Conservation (phyloP, 1,140 invertebrate species). For the Armadillidium nasatum region DNA sequence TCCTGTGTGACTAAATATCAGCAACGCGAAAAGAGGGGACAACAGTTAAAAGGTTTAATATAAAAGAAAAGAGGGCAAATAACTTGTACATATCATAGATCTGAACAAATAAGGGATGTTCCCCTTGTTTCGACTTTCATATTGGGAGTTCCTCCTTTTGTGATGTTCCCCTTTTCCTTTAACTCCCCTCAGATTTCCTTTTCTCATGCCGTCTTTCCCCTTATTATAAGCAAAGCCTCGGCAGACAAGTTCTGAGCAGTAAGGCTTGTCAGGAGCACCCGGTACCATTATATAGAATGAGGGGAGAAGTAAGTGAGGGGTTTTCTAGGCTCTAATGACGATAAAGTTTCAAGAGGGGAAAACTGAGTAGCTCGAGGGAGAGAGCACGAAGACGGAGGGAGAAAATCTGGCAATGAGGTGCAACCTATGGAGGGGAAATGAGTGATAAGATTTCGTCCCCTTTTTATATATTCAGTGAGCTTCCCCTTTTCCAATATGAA, state of each 20-base stretch:
- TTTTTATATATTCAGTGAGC: not conserved
- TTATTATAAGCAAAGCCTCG: constrained; percentile 6
- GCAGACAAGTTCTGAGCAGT: constrained; percentile 6
- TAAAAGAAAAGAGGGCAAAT: not conserved
- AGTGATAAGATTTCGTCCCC: constrained; percentile 6
- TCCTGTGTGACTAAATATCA: too few relatives aligned
- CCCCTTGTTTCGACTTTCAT: not conserved
- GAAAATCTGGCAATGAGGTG: constrained; percentile 11
- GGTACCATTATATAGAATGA: constrained; percentile 6
- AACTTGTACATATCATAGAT: constrained; percentile 10
- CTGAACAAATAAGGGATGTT: constrained; percentile 1
- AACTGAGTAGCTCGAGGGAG: not conserved
- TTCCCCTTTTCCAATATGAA: constrained; percentile 1
- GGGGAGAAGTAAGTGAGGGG: constrained; percentile 6
- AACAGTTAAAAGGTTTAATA: too few relatives aligned
- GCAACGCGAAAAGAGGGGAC: too few relatives aligned
- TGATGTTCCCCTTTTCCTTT: not conserved
- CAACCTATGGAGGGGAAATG: constrained; percentile 6
- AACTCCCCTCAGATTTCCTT: not conserved
- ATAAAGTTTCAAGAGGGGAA: constrained; percentile 10
- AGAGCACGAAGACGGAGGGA: not conserved
- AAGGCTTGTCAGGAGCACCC: constrained; percentile 8
- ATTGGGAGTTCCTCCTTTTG: not conserved
- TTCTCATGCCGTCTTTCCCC: constrained; percentile 1
- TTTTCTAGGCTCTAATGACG: not conserved